Percentiles rank a stretch among this genome's conserved stretches.
Conservation (phyloP, 2,797 vertebrate species). For the Eurystomus glaucurus region DNA sequence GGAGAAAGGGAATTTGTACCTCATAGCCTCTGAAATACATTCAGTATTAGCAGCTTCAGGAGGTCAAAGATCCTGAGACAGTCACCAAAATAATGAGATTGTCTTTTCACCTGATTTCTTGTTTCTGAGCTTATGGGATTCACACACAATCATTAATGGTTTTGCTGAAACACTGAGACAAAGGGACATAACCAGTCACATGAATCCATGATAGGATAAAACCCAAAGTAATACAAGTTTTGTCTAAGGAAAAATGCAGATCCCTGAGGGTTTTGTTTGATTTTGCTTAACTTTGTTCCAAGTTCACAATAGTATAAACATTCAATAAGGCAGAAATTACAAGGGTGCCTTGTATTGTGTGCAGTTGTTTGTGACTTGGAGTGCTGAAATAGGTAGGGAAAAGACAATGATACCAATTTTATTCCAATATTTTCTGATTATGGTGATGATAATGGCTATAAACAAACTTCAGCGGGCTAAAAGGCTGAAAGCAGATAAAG, state of each 20-base stretch:
- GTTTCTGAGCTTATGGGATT: neutral
- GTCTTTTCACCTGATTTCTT: neutral
- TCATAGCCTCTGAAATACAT: neutral
- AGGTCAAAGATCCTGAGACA: neutral
- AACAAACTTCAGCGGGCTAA: neutral
- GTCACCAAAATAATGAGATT: neutral
- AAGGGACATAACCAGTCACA: neutral
- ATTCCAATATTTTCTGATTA: neutral
- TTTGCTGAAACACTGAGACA: neutral
- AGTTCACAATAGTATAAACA: neutral
- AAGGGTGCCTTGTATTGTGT: neutral
- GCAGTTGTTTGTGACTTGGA: neutral
- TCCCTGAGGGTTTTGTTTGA: neutral
- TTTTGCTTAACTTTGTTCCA: neutral
- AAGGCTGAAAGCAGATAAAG: neutral
- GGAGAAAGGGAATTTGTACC: neutral
- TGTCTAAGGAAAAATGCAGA: neutral
- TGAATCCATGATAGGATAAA: neutral
- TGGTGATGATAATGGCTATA: neutral
- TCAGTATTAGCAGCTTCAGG: neutral
- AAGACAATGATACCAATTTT: neutral
- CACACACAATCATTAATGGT: neutral
- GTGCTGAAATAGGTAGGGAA: neutral
- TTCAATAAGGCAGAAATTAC: rapidly evolving
- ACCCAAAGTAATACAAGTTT: neutral